Evolutionary conservation across 2,113 vertebrate species (phyloP).

Genomic region (Chlorodrepanis virens): DNA sequence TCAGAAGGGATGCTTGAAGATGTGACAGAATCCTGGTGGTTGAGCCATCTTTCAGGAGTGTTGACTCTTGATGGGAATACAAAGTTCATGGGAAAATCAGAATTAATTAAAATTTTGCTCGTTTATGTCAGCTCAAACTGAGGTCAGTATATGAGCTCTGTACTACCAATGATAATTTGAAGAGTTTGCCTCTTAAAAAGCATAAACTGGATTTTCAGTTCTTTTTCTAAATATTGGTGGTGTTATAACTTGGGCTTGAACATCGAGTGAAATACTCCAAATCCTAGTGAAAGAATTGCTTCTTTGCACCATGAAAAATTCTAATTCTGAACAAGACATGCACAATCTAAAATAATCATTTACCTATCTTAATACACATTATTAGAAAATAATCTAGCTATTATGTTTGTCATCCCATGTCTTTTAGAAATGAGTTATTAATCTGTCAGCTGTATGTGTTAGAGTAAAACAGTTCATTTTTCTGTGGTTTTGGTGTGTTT

Average conservation of each 20-base stretch:
- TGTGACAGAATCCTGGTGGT: background rate
- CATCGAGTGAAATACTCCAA: background rate
- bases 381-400: background rate
- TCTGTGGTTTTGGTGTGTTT: background rate
- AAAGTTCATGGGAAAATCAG: background rate
- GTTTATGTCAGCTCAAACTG: background rate
- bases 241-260: background rate
- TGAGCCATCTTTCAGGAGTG: background rate
- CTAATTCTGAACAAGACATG: background rate
- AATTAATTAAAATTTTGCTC: background rate
- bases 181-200: constrained; percentile 16
- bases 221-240: constrained; percentile 10
- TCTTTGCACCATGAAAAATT: background rate
- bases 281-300: background rate
- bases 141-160: background rate
- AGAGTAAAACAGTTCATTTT: background rate
- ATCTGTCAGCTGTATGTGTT: background rate
- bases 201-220: background rate
- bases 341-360: background rate
- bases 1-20: background rate
- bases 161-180: background rate
- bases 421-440: background rate
- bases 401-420: background rate
- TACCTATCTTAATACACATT: background rate
- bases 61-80: background rate